Evolutionary conservation across 2,113 vertebrate species (phyloP).

Genomic region (Neoarius graeffei): DNA sequence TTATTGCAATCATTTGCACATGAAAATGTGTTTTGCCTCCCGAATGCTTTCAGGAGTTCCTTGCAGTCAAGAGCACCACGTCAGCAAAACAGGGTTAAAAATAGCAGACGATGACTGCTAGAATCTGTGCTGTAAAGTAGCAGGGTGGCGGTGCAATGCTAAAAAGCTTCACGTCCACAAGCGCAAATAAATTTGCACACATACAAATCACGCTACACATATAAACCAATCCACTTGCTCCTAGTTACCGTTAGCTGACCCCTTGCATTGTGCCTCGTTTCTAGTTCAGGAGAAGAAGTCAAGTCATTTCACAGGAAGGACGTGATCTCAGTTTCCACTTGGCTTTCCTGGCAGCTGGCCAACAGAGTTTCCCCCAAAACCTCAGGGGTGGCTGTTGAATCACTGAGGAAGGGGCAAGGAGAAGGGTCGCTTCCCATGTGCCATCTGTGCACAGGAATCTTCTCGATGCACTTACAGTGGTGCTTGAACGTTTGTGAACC

Average conservation of each 20-base stretch:
- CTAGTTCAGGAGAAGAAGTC: not conserved
- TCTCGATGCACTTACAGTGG: too few relatives aligned
- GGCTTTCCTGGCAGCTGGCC: slow-evolving; percentile 58
- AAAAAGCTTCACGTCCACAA: not conserved
- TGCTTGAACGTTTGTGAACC: too few relatives aligned
- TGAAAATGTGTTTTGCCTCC: not conserved
- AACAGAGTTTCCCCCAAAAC: slow-evolving; percentile 60
- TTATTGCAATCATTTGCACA: not conserved
- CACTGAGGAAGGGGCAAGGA: slow-evolving; percentile 44
- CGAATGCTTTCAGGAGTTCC: slow-evolving; percentile 9
- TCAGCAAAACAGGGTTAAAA: slow-evolving; percentile 9
- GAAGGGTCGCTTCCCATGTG: not conserved
- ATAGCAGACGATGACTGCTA: not conserved
- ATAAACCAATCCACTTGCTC: too few relatives aligned
- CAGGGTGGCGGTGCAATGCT: not conserved
- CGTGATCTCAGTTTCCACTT: slow-evolving; percentile 19
- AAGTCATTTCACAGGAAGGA: not conserved
- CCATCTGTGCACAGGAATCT: not conserved
- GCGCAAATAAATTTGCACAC: not conserved
- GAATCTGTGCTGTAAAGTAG: not conserved
- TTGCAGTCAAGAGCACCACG: not conserved
- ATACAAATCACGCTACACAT: too few relatives aligned
- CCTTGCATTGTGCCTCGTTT: not conserved
- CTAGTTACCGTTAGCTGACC: not conserved
- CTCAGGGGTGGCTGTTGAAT: slow-evolving; percentile 54